These are phyloP conservation scores for Brachionus koreanus DNA, from an alignment of 1,140 invertebrate species.

Conservation along the genomic window DNA sequence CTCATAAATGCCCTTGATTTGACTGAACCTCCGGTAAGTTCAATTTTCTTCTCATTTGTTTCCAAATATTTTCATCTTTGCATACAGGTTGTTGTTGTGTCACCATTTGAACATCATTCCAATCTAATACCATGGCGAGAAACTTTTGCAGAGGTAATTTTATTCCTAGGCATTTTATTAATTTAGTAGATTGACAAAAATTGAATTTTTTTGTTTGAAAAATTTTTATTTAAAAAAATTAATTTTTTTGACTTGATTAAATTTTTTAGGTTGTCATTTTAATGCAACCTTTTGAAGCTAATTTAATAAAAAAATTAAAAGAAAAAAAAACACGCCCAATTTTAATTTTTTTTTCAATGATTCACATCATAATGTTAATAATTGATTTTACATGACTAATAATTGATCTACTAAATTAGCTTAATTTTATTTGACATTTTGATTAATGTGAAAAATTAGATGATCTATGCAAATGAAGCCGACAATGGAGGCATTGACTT, in stretches of 20 bases:
- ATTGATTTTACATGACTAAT: too few relatives aligned
- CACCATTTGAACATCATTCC: slow-evolving; percentile 77
- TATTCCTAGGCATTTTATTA: not conserved
- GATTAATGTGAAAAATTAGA: slow-evolving; percentile 58
- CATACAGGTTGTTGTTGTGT: slow-evolving; percentile 63
- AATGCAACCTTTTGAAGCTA: too few relatives aligned
- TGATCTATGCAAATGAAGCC: slow-evolving; percentile 72
- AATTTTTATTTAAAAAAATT: too few relatives aligned
- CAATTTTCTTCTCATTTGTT: not conserved
- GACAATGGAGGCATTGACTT: slow-evolving; percentile 74
- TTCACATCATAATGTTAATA: too few relatives aligned
- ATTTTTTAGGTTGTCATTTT: slow-evolving; percentile 46
- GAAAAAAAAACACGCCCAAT: too few relatives aligned
- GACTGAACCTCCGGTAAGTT: not conserved
- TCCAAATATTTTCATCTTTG: not conserved
- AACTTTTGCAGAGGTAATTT: slow-evolving; percentile 12
- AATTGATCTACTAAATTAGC: too few relatives aligned
- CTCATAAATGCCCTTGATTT: slow-evolving; percentile 62
- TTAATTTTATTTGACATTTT: not conserved
- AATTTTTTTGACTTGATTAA: not conserved
- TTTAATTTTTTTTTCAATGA: too few relatives aligned
- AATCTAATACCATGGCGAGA: slow-evolving; percentile 56
- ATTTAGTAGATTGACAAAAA: not conserved
- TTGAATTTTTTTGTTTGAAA: too few relatives aligned
- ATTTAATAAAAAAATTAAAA: too few relatives aligned